Evolutionary conservation across 2,888 invertebrate genomes (phyloP).

Genomic region (Eilema griseolum): DNA sequence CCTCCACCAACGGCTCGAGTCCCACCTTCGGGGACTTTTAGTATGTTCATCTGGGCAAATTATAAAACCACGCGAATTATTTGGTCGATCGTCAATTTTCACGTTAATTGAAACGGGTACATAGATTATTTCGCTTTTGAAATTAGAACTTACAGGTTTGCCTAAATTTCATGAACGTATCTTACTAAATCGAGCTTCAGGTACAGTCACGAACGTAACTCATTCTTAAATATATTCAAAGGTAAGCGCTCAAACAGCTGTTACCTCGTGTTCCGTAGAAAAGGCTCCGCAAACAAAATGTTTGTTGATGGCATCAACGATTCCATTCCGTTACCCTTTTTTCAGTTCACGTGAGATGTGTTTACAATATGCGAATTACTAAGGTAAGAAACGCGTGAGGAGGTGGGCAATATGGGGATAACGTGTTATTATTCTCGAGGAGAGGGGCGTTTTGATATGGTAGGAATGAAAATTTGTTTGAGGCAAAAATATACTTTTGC

Average conservation of each 20-base stretch:
- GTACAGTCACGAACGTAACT: not conserved
- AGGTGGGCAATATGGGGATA: conserved; percentile 4
- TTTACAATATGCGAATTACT: conserved; percentile 12
- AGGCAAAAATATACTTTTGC: not conserved
- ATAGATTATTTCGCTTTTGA: too few species aligned
- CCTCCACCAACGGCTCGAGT: too few species aligned
- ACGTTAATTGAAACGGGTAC: too few species aligned
- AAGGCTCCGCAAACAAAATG: conserved; percentile 47
- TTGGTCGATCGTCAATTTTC: too few species aligned
- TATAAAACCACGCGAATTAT: too few species aligned
- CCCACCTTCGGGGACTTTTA: too few species aligned
- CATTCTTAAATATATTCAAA: conserved; percentile 41
- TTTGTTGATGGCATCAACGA: conserved; percentile 35
- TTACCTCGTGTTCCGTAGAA: conserved; percentile 28
- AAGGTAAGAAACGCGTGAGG: not conserved
- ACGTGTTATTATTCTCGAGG: not conserved
- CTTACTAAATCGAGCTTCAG: too few species aligned
- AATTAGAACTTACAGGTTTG: too few species aligned
- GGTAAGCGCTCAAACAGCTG: conserved; percentile 39
- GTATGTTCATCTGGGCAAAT: too few species aligned
- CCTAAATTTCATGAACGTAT: too few species aligned
- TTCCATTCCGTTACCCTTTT: conserved; percentile 38
- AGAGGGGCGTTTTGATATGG: not conserved
- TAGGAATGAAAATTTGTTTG: not conserved
- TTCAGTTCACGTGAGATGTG: conserved; percentile 32